A percentile compares a stretch with the other conserved stretches of the same genome.
These are phyloP conservation scores for Misgurnus anguillicaudatus DNA, from an alignment of 2,113 vertebrate genomes.

Conservation along the genomic window DNA sequence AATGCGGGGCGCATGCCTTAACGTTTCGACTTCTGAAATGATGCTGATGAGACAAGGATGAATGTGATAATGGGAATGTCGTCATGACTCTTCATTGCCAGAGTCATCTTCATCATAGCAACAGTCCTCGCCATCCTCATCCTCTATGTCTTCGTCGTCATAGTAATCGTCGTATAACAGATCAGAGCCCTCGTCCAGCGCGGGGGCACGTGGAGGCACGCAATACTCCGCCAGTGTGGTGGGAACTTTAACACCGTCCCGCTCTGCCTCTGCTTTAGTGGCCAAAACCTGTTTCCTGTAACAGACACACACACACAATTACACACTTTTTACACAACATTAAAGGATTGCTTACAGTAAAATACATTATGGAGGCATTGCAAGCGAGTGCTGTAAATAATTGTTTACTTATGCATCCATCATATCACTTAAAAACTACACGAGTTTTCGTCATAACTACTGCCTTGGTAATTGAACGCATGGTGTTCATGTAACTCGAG, in stretches of 20 bases:
- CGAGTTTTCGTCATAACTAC: no score
- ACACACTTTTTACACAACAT: not conserved
- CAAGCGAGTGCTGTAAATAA: no score
- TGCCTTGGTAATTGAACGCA: no score
- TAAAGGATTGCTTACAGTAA: not conserved
- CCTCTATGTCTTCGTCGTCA: slow-evolving; percentile 85
- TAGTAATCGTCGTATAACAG: slow-evolving; percentile 97
- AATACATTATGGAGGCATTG: no score
- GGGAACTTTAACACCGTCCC: slow-evolving; percentile 93
- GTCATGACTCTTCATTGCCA: slow-evolving; percentile 94
- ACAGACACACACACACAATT: not conserved
- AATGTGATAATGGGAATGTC: not conserved
- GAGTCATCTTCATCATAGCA: slow-evolving; percentile 94
- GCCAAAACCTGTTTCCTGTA: slow-evolving; percentile 91
- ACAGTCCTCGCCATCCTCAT: slow-evolving; percentile 81
- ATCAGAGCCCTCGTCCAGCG: slow-evolving; percentile 88
- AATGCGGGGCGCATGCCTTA: slow-evolving; percentile 55
- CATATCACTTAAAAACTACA: no score
- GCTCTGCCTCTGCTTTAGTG: slow-evolving; percentile 90
- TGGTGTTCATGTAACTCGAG: no score
- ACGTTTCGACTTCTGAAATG: slow-evolving; percentile 50
- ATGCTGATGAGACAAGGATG: slow-evolving; percentile 7
- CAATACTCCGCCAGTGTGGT: slow-evolving; percentile 96
- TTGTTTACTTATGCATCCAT: no score
- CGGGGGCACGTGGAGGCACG: slow-evolving; percentile 87